Evolutionary conservation across 2,888 invertebrate species (phyloP), one percentile per base, ranked within the genome.

Genomic region (Hemicrepidius hirtus): DNA sequence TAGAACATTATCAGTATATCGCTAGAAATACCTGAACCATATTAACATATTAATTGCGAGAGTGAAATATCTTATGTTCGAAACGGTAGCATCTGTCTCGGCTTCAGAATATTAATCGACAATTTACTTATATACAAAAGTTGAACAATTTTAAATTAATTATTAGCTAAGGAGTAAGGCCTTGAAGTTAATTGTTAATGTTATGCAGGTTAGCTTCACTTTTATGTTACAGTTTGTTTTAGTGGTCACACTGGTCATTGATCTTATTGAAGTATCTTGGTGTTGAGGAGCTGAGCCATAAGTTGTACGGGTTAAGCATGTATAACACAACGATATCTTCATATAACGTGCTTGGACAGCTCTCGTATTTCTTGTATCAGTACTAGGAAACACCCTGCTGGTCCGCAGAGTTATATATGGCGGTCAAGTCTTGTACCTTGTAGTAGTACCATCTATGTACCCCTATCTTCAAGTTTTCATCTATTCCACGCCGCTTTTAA

Each of bases 321-420:
- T 82, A 83, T 80, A 84, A 85, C 84, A 84, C 80, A 82, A 82
- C 84, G 84, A 86, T 85, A 84, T 86, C 86, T 86, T 86, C 83
- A 86, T 86, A 85, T 84, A 84, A 84, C 84, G 82, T 83, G 76
- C 77, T 81, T 75, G 80, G 84, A 85, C 85, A 84, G 84, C 82
- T 84, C 85, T 85, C 86, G 86, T 86, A 85, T 84, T 85, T 86
- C 85, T 86, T 85, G 84, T 84, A 84, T 85, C 84, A 83, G 84
- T 85, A 84, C 84, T 83, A 81, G 84, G 86, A 85, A 85, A 84
- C 85, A 84, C 85, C 86, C 85, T 84, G 86, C 85, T 85, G 85
- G 75, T 82, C 78, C 70, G 78, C 79, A 74, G 85, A 83, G 84
- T 85, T 85, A 85, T 85, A 85, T 85, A 85, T 84, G 80, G 83